A percentile compares a stretch with the other conserved stretches of the same genome.
phyloP scores from a whole-genome alignment of 2,113 vertebrate genomes.

The Phrynocephalus versicolor region DNA sequence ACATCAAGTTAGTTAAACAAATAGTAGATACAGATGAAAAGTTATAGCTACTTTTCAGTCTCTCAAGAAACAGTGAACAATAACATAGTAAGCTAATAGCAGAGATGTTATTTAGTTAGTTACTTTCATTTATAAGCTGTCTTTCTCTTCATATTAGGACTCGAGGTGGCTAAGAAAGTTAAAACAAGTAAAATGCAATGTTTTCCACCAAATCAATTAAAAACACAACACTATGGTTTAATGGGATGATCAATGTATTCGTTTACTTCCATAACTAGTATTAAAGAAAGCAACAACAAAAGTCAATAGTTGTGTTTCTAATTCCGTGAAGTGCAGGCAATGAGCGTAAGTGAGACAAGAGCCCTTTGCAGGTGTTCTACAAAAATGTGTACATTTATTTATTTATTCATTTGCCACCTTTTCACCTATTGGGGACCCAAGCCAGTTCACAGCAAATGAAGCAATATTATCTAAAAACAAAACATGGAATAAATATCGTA shows the following conservation, averaged over 20 bases:
- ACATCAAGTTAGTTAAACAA: constrained; percentile 33
- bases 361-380: too few relatives aligned
- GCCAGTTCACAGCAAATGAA: too few relatives aligned
- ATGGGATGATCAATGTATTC: neutral
- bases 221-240: neutral
- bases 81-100: neutral
- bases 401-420: too few relatives aligned
- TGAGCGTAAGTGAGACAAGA: neutral
- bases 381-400: too few relatives aligned
- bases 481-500: too few relatives aligned
- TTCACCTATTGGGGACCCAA: too few relatives aligned
- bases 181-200: neutral
- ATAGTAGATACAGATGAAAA: neutral
- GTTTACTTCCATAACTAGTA: neutral
- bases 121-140: too few relatives aligned
- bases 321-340: neutral
- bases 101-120: neutral
- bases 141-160: too few relatives aligned
- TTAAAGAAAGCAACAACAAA: neutral
- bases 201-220: neutral
- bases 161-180: too few relatives aligned
- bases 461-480: too few relatives aligned
- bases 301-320: neutral
- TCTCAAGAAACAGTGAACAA: neutral
- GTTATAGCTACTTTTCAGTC: neutral